These are phyloP conservation scores for Melanotaenia duboulayi DNA, from an alignment of 2,113 vertebrate genomes.

Conservation along the genomic window DNA sequence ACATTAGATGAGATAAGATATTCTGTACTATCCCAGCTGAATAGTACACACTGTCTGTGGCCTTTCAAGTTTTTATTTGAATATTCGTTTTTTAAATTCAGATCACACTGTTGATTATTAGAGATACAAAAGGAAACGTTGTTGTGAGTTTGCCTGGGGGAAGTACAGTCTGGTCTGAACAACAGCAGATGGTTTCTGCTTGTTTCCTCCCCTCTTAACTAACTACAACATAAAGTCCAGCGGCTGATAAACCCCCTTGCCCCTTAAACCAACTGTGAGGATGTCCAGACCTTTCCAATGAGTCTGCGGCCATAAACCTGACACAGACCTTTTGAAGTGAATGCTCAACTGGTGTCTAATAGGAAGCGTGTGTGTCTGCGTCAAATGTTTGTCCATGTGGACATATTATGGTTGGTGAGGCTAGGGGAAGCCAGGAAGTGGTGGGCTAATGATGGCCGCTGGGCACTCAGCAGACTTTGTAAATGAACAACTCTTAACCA, in stretches of 20 bases:
- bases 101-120: constrained; percentile 12
- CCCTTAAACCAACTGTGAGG: constrained; percentile 43
- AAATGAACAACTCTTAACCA: constrained; percentile 58
- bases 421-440: constrained; percentile 66
- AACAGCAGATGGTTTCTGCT: constrained; percentile 56
- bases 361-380: constrained; percentile 65
- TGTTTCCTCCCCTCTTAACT: constrained; percentile 30
- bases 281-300: constrained; percentile 64
- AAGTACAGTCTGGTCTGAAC: constrained; percentile 23
- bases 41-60: background rate
- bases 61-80: constrained; percentile 39
- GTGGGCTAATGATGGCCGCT: constrained; percentile 72
- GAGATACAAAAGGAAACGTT: constrained; percentile 25
- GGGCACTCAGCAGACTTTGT: constrained; percentile 39
- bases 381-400: constrained; percentile 58
- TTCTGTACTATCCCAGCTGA: background rate
- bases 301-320: constrained; percentile 63
- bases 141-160: background rate
- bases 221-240: constrained; percentile 54
- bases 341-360: constrained; percentile 57
- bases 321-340: constrained; percentile 71
- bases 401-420: constrained; percentile 45
- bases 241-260: constrained; percentile 45
- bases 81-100: constrained; percentile 6
- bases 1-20: background rate